Evolutionary conservation across 2,797 vertebrate genomes (phyloP).

Genomic region (Cyclopterus lumpus): DNA sequence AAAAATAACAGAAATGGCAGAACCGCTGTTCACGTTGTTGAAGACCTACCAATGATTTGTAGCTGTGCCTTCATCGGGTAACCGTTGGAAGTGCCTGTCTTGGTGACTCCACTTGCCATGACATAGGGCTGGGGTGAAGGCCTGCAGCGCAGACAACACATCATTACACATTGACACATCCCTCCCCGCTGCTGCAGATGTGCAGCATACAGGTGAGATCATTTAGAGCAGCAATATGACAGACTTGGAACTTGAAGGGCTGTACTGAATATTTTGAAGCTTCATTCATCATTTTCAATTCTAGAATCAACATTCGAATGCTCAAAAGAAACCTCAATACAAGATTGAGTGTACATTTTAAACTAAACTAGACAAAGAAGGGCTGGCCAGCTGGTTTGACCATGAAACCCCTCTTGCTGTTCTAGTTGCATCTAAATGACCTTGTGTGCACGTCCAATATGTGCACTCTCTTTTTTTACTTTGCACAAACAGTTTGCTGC

Average conservation of each 20-base stretch:
- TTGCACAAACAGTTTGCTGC: background rate
- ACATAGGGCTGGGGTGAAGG: slow-evolving; percentile 83
- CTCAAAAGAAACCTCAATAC: background rate
- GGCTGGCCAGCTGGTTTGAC: too few species aligned
- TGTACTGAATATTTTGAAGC: background rate
- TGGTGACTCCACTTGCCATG: slow-evolving; percentile 90
- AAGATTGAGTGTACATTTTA: background rate
- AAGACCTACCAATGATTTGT: slow-evolving; percentile 91
- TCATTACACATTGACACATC: slow-evolving; percentile 34
- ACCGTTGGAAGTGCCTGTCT: slow-evolving; percentile 87
- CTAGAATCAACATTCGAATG: background rate
- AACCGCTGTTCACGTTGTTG: background rate
- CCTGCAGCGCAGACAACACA: slow-evolving; percentile 74
- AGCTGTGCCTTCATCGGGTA: slow-evolving; percentile 96
- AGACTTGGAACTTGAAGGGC: background rate
- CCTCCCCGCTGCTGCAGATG: background rate
- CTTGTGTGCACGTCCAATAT: background rate
- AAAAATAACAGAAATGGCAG: background rate
- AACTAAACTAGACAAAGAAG: background rate
- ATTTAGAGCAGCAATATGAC: background rate
- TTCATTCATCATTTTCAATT: background rate
- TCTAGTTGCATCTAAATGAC: background rate
- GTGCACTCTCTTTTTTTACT: background rate
- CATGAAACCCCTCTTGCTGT: background rate
- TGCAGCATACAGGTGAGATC: slow-evolving; percentile 2